These are phyloP conservation scores for Clamator glandarius DNA, from an alignment of 2,797 vertebrate species.

Conservation along the genomic window DNA sequence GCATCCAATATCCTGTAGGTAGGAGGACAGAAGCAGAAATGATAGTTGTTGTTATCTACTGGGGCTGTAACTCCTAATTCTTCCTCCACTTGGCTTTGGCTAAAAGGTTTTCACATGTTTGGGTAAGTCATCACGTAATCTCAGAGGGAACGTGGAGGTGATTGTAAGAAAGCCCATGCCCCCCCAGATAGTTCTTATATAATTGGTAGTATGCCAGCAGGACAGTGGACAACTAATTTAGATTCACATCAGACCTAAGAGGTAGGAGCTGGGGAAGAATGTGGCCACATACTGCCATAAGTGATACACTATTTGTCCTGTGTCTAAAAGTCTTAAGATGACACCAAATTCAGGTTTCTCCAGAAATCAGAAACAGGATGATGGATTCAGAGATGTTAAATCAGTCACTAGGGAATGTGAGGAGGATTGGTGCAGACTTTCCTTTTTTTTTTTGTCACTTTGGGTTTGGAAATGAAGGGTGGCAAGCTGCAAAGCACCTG, in stretches of 20 bases:
- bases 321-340: background rate
- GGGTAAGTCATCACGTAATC: background rate
- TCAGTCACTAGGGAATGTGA: rapidly evolving
- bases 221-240: background rate
- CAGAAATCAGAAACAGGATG: background rate
- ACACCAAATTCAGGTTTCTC: background rate
- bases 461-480: background rate
- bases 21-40: background rate
- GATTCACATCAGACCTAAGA: background rate
- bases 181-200: background rate
- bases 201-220: background rate
- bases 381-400: background rate
- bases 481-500: background rate
- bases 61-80: background rate
- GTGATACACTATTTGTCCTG: background rate
- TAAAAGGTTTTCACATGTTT: background rate
- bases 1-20: background rate
- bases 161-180: background rate
- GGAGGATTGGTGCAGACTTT: background rate
- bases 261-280: background rate
- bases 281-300: rapidly evolving
- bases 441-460: background rate
- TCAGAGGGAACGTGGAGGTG: background rate
- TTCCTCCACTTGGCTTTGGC: background rate
- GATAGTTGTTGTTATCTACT: background rate